Conservation (phyloP, 2,888 invertebrate species). For the Pinctada fucata region DNA sequence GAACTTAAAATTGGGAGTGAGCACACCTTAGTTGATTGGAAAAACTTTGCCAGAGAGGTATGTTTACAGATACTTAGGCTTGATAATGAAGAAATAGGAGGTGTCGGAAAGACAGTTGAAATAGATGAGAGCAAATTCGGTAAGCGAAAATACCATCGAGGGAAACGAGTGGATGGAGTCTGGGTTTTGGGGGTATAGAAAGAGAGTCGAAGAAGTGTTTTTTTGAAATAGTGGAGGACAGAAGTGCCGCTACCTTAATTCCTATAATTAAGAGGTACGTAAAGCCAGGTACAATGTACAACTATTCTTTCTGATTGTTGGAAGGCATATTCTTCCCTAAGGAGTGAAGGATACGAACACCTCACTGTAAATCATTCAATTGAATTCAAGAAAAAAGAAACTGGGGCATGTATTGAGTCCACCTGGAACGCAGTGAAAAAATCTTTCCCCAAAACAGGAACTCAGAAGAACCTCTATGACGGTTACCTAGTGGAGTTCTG, state of each 20-base stretch:
- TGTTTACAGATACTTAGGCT: neutral
- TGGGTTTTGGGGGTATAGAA: neutral
- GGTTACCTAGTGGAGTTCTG: slow-evolving; percentile 25
- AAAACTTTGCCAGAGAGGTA: slow-evolving; percentile 4
- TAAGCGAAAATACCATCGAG: neutral
- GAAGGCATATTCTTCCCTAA: neutral
- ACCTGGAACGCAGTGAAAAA: slow-evolving; percentile 22
- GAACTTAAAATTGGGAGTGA: slow-evolving; percentile 5
- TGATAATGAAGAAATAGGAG: slow-evolving; percentile 7
- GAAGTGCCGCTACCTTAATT: neutral
- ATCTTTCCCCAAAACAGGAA: slow-evolving; percentile 24
- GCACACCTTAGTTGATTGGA: slow-evolving; percentile 5
- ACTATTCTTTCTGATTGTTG: neutral
- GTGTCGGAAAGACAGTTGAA: neutral
- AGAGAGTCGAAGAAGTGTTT: neutral
- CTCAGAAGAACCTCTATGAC: slow-evolving; percentile 20
- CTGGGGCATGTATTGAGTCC: slow-evolving; percentile 30
- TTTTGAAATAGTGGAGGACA: slow-evolving; percentile 1
- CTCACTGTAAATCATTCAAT: slow-evolving; percentile 29
- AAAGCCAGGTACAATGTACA: slow-evolving; percentile 34
- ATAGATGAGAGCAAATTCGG: too few species aligned
- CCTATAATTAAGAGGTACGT: neutral
- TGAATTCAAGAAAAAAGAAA: slow-evolving; percentile 28
- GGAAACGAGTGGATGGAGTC: neutral
- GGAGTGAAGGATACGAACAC: slow-evolving; percentile 19